These are phyloP conservation scores for Meteorus colon DNA, from an alignment of 2,888 invertebrate species.

Conservation along the genomic window DNA sequence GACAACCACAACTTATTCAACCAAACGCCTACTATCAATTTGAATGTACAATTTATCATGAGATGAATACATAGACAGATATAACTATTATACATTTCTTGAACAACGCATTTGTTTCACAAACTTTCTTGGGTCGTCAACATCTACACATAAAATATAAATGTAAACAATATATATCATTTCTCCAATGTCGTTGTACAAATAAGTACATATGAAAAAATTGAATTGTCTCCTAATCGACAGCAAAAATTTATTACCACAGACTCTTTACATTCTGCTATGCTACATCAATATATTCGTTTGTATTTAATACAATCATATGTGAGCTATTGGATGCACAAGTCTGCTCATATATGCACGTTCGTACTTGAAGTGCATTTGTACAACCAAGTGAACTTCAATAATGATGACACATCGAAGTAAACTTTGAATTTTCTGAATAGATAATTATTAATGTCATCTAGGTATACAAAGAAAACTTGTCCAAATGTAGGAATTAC, in stretches of 20 bases:
- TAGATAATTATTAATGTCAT: slow-evolving; percentile 34
- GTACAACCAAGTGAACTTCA: slow-evolving; percentile 42
- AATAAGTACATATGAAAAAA: background rate
- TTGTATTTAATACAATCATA: slow-evolving; percentile 8
- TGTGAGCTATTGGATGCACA: slow-evolving; percentile 14
- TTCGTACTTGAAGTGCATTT: slow-evolving; percentile 41
- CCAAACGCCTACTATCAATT: slow-evolving; percentile 52
- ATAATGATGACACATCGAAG: slow-evolving; percentile 30
- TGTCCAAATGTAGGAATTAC: background rate
- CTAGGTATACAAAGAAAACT: slow-evolving; percentile 1
- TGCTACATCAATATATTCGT: background rate
- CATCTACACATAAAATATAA: background rate
- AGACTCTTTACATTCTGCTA: background rate
- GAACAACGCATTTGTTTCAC: background rate
- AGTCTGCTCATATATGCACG: slow-evolving; percentile 11
- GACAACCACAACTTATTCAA: background rate
- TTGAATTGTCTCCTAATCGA: background rate
- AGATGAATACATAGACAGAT: slow-evolving; percentile 6
- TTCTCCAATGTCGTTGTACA: background rate
- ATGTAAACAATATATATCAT: background rate
- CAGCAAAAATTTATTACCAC: background rate
- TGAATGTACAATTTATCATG: slow-evolving; percentile 35
- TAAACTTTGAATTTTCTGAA: slow-evolving; percentile 1
- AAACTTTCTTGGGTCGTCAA: background rate
- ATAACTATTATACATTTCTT: background rate